A percentile compares a stretch with the other conserved stretches of the same genome.
phyloP scores from a whole-genome alignment of 2,888 invertebrate genomes.

The Scrobipalpa atriplicella region DNA sequence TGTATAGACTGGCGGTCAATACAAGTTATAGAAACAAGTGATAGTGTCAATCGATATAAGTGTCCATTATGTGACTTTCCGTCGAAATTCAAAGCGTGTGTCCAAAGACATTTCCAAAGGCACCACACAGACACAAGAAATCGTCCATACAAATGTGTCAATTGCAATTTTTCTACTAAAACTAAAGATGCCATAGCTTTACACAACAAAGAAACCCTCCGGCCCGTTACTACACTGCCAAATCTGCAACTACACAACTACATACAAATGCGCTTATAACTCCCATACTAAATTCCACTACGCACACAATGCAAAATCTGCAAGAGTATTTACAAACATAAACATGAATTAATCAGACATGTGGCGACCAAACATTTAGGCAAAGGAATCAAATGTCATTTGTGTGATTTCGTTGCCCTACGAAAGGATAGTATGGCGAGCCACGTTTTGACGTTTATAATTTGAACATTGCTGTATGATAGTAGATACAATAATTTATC shows the following conservation, averaged over 20 bases:
- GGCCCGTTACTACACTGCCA: constrained; percentile 44
- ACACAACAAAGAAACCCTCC: constrained; percentile 61
- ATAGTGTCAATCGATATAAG: constrained; percentile 56
- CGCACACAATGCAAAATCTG: constrained; percentile 54
- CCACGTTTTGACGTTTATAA: background rate
- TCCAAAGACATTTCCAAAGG: constrained; percentile 65
- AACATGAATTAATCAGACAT: constrained; percentile 62
- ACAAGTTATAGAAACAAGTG: constrained; percentile 53
- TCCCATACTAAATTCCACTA: constrained; percentile 64
- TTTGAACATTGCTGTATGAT: no score
- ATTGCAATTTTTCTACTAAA: constrained; percentile 67
- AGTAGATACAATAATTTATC: no score
- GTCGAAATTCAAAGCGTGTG: constrained; percentile 63
- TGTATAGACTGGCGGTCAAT: constrained; percentile 60
- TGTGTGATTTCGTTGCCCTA: background rate
- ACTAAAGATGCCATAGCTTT: constrained; percentile 67
- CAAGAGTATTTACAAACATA: constrained; percentile 54
- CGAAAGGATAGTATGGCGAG: background rate
- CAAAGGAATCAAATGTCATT: constrained; percentile 53
- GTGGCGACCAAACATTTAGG: constrained; percentile 55
- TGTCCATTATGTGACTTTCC: constrained; percentile 59
- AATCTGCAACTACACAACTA: constrained; percentile 50
- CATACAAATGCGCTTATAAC: constrained; percentile 57
- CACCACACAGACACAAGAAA: constrained; percentile 58
- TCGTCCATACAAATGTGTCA: constrained; percentile 61